phyloP scores from a whole-genome alignment of 2,797 vertebrate genomes.

The Ptychobarbus kaznakovi region DNA sequence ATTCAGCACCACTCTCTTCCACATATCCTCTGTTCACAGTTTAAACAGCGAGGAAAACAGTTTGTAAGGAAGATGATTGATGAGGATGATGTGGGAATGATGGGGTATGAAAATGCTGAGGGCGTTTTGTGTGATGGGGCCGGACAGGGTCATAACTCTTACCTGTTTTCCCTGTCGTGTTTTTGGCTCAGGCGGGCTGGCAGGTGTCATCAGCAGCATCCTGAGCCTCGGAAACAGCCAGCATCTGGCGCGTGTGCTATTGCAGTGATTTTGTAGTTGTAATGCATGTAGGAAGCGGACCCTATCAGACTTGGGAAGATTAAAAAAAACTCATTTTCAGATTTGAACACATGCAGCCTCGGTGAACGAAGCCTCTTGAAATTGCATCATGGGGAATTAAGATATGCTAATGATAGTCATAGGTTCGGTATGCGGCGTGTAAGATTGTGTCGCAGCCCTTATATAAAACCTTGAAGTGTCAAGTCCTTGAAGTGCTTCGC shows the following conservation, averaged over 20 bases:
- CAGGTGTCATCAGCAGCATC: slow-evolving; percentile 37
- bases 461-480: slow-evolving; percentile 38
- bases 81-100: slow-evolving; percentile 37
- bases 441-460: slow-evolving; percentile 20
- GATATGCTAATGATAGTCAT: slow-evolving; percentile 49
- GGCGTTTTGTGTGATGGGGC: slow-evolving; percentile 38
- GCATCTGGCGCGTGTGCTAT: slow-evolving; percentile 29
- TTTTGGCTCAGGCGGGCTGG: slow-evolving; percentile 46
- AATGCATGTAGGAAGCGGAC: slow-evolving; percentile 45
- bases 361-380: slow-evolving; percentile 12
- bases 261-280: slow-evolving; percentile 6
- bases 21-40: neutral
- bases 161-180: slow-evolving; percentile 37
- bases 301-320: slow-evolving; percentile 42
- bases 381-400: slow-evolving; percentile 32
- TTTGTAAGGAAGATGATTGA: slow-evolving; percentile 37
- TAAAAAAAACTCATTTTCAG: slow-evolving; percentile 42
- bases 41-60: neutral
- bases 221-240: slow-evolving; percentile 21
- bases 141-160: slow-evolving; percentile 51
- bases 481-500: slow-evolving; percentile 39
- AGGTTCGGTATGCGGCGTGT: slow-evolving; percentile 15
- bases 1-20: slow-evolving; percentile 9
- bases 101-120: slow-evolving; percentile 48
- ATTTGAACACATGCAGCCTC: slow-evolving; percentile 23